phyloP scores from a whole-genome alignment of 2,888 invertebrate species.

The Glyphotaelius pellucidus region DNA sequence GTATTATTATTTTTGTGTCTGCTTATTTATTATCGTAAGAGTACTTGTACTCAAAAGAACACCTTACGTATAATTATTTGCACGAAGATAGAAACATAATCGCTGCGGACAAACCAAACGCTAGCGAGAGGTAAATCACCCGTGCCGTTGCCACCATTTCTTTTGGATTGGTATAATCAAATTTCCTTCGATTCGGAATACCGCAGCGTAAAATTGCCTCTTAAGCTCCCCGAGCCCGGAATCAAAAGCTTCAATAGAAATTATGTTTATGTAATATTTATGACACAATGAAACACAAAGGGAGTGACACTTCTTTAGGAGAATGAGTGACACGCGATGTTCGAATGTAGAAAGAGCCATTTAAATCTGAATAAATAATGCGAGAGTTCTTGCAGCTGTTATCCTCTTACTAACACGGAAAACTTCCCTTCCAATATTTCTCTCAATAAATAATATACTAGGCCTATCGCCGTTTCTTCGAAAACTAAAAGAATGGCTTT shows the following conservation, averaged over 20 bases:
- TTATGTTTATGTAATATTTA: conserved; percentile 44
- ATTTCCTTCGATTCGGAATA: background rate
- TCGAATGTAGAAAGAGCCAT: conserved; percentile 52
- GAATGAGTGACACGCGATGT: conserved; percentile 60
- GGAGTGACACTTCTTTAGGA: conserved; percentile 43
- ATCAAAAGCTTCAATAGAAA: background rate
- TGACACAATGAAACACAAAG: conserved; percentile 47
- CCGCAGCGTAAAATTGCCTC: background rate
- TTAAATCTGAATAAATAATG: conserved; percentile 64
- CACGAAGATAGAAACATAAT: background rate
- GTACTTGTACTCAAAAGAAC: background rate
- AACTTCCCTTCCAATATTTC: conserved; percentile 9
- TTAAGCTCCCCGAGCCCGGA: background rate
- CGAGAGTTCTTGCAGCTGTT: conserved; percentile 58
- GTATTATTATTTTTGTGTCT: background rate
- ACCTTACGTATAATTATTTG: background rate
- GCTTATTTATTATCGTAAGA: background rate
- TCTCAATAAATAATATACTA: background rate
- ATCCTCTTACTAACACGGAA: background rate
- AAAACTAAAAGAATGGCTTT: background rate
- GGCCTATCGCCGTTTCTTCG: background rate
- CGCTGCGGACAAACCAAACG: background rate
- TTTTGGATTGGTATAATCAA: background rate
- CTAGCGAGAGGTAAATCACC: background rate
- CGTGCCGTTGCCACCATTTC: background rate